A percentile compares a stretch with the other conserved stretches of the same genome.
These are phyloP conservation scores for Porites australiensis DNA, from an alignment of 64 coral and sea anemone species.

Conservation along the genomic window DNA sequence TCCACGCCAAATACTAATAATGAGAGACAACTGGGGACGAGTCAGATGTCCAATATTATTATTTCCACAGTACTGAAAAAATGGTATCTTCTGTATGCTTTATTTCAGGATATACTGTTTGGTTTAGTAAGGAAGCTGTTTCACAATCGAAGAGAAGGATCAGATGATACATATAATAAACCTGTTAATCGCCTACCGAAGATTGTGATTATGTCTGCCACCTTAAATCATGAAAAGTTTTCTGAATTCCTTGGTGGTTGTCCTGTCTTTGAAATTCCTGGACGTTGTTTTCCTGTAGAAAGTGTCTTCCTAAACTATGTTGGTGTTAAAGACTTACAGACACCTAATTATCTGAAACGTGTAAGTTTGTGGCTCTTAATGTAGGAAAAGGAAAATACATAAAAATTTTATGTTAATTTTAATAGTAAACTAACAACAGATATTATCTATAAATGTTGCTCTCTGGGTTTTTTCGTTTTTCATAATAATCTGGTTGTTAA, in stretches of 20 bases:
- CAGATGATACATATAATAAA: not conserved
- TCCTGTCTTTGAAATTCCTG: constrained; percentile 96
- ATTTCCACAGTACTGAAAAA: not conserved
- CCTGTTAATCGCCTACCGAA: constrained; percentile 56
- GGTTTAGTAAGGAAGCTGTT: constrained; percentile 89
- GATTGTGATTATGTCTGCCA: constrained; percentile 90
- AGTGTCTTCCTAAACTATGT: constrained; percentile 81
- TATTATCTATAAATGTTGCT: no score
- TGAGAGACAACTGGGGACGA: no score
- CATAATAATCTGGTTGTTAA: no score
- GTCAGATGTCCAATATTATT: no score
- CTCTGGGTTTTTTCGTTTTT: no score
- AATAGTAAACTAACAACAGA: no score
- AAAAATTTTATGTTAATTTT: no score
- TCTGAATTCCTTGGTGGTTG: constrained; percentile 85
- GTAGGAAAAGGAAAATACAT: no score
- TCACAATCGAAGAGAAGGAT: constrained; percentile 20
- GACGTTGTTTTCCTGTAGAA: constrained; percentile 83
- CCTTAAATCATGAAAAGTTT: constrained; percentile 91
- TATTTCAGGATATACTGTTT: constrained; percentile 94
- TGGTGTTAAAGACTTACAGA: constrained; percentile 79
- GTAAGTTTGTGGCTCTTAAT: constrained; percentile 39
- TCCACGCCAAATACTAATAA: no score
- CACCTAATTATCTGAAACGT: constrained; percentile 84
- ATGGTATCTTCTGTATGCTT: not conserved